These are phyloP conservation scores for Dendrocopos noguchii DNA, from an alignment of 2,113 vertebrate species.

Conservation along the genomic window DNA sequence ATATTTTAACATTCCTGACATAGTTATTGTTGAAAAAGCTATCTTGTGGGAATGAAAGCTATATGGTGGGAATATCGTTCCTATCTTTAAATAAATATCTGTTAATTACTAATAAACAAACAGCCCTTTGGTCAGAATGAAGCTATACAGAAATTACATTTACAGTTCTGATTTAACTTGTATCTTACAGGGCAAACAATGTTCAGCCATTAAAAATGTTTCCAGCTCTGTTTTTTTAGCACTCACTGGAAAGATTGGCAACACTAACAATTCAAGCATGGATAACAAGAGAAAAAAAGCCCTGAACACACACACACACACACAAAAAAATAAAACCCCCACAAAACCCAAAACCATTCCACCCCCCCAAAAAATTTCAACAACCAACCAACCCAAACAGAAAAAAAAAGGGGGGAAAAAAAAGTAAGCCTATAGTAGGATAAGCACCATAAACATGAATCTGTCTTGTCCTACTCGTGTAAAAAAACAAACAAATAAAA, in stretches of 20 bases:
- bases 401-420: neutral
- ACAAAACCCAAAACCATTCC: too few species aligned
- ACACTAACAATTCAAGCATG: neutral
- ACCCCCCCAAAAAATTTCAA: too few species aligned
- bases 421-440: neutral
- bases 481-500: neutral
- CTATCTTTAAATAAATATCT: neutral
- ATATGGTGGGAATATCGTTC: neutral
- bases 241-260: neutral
- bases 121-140: neutral
- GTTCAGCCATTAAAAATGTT: neutral
- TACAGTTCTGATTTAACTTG: neutral
- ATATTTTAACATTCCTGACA: neutral
- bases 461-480: neutral
- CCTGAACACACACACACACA: too few species aligned
- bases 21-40: neutral
- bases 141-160: neutral
- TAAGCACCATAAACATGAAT: neutral
- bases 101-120: neutral
- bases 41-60: neutral
- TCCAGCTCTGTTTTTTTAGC: neutral
- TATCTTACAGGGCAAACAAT: neutral
- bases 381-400: too few species aligned
- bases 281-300: neutral
- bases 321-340: too few species aligned